Base-by-base conservation (phyloP, 2,113 vertebrate genomes). In the Salminus brasiliensis region DNA sequence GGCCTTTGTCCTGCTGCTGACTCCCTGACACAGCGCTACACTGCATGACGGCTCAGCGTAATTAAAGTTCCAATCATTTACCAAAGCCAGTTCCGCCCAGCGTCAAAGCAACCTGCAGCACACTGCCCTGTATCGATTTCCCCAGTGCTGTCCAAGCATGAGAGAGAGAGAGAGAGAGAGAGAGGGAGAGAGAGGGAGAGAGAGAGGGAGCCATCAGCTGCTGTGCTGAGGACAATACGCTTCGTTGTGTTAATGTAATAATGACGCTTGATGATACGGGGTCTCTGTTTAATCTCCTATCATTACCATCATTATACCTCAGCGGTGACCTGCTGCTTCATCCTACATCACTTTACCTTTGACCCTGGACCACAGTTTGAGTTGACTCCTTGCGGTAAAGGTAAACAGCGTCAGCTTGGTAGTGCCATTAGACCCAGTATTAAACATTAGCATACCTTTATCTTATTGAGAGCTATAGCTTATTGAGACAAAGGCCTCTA, bases 11-110 rank as follows among this genome's bases (percentile, higher is more conserved):
- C 91, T 91, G 88, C 89, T 90, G 91, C 94, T 95, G 92, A 93
- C 91, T 93, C 90, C 84, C 90, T 96, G 95, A 96, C 94, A 95
- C 89, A 92, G 91, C 91, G 93, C 93, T 95, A 93, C 92, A 90
- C 95, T 94, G 94, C 95, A 95, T 96, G 95, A 96, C 86, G 89
- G 95, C 95, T 95, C 94, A 96, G 95, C 95, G 94, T 97, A 97
- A 97, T 97, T 96, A 97, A 97, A 96, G 93, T 96, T 96, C 94
- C 93, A 96, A 93, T 97, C 94, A 96, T 95, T 96, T 96, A 96
- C 95, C 94, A 96, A 96, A 94, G 92, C 93, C 84, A 92, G 92
- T 93, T 95, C 92, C 89, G 85, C 93, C 93, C 94, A 94, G 95
- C 92, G 88, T 91, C 91, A 90, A 92, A 91, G 91, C 92, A 91